Evolutionary conservation across 2,888 invertebrate species (phyloP).

Genomic region (Tineola bisselliella): DNA sequence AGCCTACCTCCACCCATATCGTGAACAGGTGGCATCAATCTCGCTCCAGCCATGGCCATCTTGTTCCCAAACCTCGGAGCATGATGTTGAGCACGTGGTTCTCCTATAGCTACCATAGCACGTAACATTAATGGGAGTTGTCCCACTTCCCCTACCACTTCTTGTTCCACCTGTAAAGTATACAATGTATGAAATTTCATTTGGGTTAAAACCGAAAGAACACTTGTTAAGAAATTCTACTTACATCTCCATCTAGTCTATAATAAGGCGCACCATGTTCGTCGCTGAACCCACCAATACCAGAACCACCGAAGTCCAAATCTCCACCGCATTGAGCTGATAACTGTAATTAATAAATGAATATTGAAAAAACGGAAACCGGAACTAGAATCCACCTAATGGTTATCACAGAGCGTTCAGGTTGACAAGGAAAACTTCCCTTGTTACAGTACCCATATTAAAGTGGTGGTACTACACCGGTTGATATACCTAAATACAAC

Average conservation of each 20-base stretch:
- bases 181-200: no score
- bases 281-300: conserved; percentile 56
- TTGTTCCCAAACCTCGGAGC: conserved; percentile 51
- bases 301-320: conserved; percentile 55
- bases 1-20: conserved; percentile 37
- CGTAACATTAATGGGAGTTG: conserved; percentile 81
- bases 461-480: no score
- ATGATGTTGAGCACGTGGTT: conserved; percentile 38
- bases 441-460: no score
- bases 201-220: neutral
- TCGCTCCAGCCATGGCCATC: conserved; percentile 37
- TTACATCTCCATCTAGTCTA: conserved; percentile 61
- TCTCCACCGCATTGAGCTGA: conserved; percentile 63
- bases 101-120: conserved; percentile 80
- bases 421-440: no score
- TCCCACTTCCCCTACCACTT: conserved; percentile 71
- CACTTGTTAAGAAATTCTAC: conserved; percentile 14
- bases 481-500: neutral
- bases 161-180: conserved; percentile 63
- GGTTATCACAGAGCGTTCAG: no score
- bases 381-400: no score
- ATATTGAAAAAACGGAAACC: neutral
- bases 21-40: conserved; percentile 43
- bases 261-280: conserved; percentile 60
- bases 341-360: conserved; percentile 31